Conservation (phyloP, 2,797 vertebrate genomes). For the Hypotaenidia okinawae region DNA sequence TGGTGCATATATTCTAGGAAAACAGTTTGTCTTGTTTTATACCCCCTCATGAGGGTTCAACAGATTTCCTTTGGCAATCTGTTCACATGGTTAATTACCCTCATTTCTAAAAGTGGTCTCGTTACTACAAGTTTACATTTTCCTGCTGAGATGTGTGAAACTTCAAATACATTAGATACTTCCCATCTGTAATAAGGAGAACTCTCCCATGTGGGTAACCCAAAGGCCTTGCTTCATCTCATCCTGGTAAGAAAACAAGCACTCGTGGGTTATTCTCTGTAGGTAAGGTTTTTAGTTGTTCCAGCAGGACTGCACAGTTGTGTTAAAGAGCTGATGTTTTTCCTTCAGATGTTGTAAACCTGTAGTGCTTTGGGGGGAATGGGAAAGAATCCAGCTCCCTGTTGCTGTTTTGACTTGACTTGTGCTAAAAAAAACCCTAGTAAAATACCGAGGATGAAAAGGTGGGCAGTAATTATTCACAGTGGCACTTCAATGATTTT, state of each 20-base stretch:
- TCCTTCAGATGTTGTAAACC: background rate
- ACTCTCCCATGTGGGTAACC: background rate
- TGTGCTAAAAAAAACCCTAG: background rate
- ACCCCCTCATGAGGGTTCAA: background rate
- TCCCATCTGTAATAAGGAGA: background rate
- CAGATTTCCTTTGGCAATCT: conserved; percentile 25
- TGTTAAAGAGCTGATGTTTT: background rate
- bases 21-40: conserved; percentile 15
- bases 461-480: background rate
- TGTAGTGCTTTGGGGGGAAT: background rate
- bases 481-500: background rate
- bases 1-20: background rate
- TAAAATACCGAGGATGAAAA: background rate
- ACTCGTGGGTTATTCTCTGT: background rate
- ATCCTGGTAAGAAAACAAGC: background rate
- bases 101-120: conserved; percentile 25
- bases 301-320: background rate
- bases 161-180: background rate
- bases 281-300: background rate
- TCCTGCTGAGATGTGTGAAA: fast-evolving
- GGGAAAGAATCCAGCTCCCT: background rate
- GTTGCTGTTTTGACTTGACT: background rate
- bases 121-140: background rate
- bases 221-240: background rate
- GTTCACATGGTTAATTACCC: background rate